Conservation (phyloP, 2,797 vertebrate species). For the Falco cherrug region DNA sequence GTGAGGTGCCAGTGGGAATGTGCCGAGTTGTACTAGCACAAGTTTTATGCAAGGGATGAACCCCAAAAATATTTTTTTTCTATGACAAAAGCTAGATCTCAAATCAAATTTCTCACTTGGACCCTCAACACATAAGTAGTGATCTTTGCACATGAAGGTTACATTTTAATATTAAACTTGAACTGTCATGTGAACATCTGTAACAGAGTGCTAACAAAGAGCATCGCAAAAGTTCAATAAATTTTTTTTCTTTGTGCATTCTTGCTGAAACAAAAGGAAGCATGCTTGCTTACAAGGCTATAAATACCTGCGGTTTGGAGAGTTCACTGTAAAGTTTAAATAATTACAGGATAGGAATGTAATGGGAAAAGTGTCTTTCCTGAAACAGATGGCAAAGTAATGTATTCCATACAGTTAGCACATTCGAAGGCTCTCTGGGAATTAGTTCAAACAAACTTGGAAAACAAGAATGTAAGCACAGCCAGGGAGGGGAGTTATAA, state of each 20-base stretch:
- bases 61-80: not conserved
- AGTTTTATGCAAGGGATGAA: not conserved
- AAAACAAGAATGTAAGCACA: constrained; percentile 24
- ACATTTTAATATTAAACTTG: not conserved
- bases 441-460: constrained; percentile 52
- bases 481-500: not conserved
- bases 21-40: not conserved
- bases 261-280: not conserved
- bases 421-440: not conserved
- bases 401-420: constrained; percentile 48
- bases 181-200: not conserved
- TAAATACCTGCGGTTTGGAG: constrained; percentile 10
- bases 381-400: constrained; percentile 36
- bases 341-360: constrained; percentile 1
- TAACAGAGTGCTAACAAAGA: not conserved
- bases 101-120: not conserved
- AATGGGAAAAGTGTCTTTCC: constrained; percentile 31
- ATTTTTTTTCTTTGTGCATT: not conserved
- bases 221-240: not conserved
- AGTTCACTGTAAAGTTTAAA: not conserved
- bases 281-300: not conserved
- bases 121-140: not conserved
- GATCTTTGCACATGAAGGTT: not conserved
- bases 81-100: not conserved
- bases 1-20: not conserved